Base-by-base conservation (phyloP, 1,140 invertebrate species). In the Planococcus citri region DNA sequence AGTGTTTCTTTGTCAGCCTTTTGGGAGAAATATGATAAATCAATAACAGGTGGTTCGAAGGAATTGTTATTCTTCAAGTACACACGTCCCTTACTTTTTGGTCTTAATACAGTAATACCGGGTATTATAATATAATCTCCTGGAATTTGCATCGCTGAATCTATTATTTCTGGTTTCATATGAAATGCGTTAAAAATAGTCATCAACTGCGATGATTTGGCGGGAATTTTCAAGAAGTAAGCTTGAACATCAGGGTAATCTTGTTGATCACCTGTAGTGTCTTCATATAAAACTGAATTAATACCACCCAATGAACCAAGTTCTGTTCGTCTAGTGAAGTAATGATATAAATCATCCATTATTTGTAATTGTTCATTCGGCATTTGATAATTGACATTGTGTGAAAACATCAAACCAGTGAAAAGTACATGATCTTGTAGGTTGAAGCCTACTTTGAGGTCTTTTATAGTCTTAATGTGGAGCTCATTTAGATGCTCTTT, bases 401-500 rank as follows among this genome's bases (percentile, higher is more conserved):
- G 71, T 72, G 82, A 0, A 76, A 77, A 37, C 85, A 72, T 9
- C 78, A 82, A 33, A 82, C 79, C 27, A 10, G 20, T 27, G 29
- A 33, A 29, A 20, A 27, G n/a, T 3, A 90, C 84, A 73, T 92
- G 90, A 77, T 92, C 89, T 75, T 91, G 88, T 58, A 91, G 77
- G 76, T 90, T 90, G 72, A 88, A 82, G 0, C 88, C 88, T 1
- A 84, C 82, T 76, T 80, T 84, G 1, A 88, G 76, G 76, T 90
- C 85, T 74, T 88, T 84, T 70, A 90, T 84, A 0, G 89, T 77
- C 1, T 87, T 86, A 73, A 89, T 89, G 70, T 83, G 69, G 10
- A 76, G 24, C 37, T 74, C 70, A 9, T 51, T 27, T n/a, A 77
- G 68, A 51, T 76, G 74, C 12, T 72, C 70, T 41, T 67, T 73